Evolutionary conservation across 2,113 vertebrate species (phyloP).

Genomic region (Thryonomys swinderianus): DNA sequence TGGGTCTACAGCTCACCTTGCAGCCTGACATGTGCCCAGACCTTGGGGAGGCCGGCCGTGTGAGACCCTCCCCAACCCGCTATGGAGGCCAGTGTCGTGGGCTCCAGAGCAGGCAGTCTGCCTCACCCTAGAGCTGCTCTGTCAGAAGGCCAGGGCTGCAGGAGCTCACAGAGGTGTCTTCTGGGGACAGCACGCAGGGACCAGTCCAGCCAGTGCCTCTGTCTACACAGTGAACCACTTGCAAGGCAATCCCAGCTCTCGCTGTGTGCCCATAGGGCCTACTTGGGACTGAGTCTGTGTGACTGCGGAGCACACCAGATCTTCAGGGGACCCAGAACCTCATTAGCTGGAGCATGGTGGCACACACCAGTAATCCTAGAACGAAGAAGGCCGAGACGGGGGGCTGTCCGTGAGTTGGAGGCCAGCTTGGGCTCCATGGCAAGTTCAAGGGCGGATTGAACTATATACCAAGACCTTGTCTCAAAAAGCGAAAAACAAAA

Average conservation of each 20-base stretch:
- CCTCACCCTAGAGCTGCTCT: background rate
- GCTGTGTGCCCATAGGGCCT: background rate
- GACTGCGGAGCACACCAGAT: background rate
- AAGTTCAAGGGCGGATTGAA: too few relatives aligned
- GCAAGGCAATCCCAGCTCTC: background rate
- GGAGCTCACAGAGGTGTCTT: constrained; percentile 4
- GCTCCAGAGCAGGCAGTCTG: too few relatives aligned
- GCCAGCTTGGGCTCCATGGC: too few relatives aligned
- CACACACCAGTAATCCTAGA: background rate
- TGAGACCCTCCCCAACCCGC: too few relatives aligned
- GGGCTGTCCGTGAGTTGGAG: accelerated
- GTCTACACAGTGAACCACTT: background rate
- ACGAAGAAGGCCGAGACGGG: background rate
- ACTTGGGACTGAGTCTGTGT: background rate
- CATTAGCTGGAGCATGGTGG: background rate
- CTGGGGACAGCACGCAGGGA: background rate
- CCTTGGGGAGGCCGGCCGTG: too few relatives aligned
- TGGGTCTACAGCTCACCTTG: too few relatives aligned
- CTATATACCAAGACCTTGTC: background rate
- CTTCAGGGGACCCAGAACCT: background rate
- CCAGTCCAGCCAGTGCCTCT: background rate
- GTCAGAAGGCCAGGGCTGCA: background rate
- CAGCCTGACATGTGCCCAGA: too few relatives aligned
- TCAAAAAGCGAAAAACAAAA: background rate
- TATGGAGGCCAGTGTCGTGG: too few relatives aligned